phyloP scores from a whole-genome alignment of 2,113 vertebrate species.

The Tachysurus fulvidraco region DNA sequence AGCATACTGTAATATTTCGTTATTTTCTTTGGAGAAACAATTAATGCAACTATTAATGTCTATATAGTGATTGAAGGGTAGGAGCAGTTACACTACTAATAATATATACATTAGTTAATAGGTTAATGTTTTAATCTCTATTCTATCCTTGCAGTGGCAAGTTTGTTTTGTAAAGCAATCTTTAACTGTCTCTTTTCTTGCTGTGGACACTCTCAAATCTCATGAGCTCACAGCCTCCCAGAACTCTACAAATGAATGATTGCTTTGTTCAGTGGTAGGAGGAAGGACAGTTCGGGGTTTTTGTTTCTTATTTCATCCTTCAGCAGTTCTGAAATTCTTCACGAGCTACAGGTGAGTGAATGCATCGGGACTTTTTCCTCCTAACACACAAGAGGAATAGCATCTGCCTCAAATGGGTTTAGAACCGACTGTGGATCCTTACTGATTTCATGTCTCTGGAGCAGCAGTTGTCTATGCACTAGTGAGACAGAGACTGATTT shows the following conservation, averaged over 20 bases:
- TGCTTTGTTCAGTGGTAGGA: background rate
- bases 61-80: too few species aligned
- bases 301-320: slow-evolving; percentile 12
- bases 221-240: background rate
- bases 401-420: background rate
- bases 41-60: too few species aligned
- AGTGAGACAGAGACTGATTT: background rate
- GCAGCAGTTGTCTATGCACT: background rate
- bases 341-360: background rate
- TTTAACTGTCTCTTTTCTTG: background rate
- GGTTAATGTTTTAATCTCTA: background rate
- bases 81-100: too few species aligned
- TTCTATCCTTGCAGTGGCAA: background rate
- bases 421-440: background rate
- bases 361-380: background rate
- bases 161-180: background rate
- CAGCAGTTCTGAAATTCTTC: background rate
- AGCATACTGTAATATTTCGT: too few species aligned
- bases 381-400: background rate
- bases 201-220: too few species aligned
- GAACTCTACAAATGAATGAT: background rate
- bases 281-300: background rate
- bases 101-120: background rate
- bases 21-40: too few species aligned
- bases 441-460: background rate